phyloP scores from a whole-genome alignment of 2,797 vertebrate species.

The Amphiprion clarkii region DNA sequence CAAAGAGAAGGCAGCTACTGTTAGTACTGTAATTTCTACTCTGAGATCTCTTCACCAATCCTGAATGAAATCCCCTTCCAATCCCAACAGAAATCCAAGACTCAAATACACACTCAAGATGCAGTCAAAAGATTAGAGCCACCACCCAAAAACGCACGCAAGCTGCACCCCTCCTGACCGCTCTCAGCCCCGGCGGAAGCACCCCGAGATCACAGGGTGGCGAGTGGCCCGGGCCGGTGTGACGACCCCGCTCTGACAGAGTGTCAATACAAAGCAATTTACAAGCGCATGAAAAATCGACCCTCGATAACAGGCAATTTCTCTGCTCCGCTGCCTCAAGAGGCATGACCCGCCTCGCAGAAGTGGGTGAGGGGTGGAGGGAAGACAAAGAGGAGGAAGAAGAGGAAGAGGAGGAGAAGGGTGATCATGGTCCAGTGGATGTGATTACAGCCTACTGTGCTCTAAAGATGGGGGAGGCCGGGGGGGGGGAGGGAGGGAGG shows the following conservation, averaged over 20 bases:
- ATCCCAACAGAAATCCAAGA: constrained; percentile 33
- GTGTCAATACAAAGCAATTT: constrained; percentile 98
- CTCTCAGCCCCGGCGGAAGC: constrained; percentile 56
- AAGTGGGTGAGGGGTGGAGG: constrained; percentile 40
- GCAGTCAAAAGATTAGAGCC: constrained; percentile 33
- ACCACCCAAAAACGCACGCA: constrained; percentile 21
- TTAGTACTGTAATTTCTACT: constrained; percentile 37
- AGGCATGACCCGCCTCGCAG: constrained; percentile 73
- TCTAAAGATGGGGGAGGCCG: constrained; percentile 21
- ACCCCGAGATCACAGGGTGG: constrained; percentile 69
- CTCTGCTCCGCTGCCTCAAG: constrained; percentile 89
- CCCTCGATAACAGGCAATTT: constrained; percentile 96
- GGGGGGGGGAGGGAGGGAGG: constrained; percentile 7
- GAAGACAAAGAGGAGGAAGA: constrained; percentile 51
- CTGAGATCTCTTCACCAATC: constrained; percentile 8
- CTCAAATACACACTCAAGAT: constrained; percentile 20
- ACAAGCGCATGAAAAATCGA: constrained; percentile 95
- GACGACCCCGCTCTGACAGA: constrained; percentile 92
- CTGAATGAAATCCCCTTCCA: constrained; percentile 28
- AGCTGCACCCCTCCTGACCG: constrained; percentile 45
- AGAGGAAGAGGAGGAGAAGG: constrained; percentile 58
- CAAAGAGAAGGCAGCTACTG: constrained; percentile 10
- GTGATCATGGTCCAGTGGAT: constrained; percentile 73
- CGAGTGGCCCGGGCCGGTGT: constrained; percentile 82
- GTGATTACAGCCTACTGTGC: constrained; percentile 75